A percentile compares a stretch with the other conserved stretches of the same genome.
Conservation (phyloP, 2,888 invertebrate species). For the Meganola albula region DNA sequence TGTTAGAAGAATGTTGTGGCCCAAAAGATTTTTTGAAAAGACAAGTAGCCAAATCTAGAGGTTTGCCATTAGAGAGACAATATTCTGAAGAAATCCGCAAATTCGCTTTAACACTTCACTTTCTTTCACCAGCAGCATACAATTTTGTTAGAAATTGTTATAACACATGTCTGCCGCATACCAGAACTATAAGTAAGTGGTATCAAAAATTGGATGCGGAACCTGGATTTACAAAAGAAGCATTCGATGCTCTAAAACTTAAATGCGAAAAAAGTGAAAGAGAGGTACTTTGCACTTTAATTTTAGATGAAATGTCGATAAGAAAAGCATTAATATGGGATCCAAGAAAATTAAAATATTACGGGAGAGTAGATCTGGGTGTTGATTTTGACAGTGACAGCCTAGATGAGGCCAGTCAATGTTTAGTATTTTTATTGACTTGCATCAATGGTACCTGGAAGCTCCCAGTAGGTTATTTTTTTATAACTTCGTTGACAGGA, state of each 20-base stretch:
- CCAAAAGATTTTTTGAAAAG: background rate
- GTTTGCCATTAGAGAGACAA: background rate
- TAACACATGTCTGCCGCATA: conserved; percentile 14
- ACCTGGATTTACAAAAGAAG: conserved; percentile 13
- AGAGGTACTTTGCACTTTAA: background rate
- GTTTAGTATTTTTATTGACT: background rate
- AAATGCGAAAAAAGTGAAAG: conserved; percentile 7
- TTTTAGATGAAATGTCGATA: conserved; percentile 28
- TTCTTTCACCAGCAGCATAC: conserved; percentile 9
- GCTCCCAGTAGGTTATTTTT: conserved; percentile 9
- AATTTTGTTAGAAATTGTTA: conserved; percentile 14
- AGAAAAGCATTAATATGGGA: conserved; percentile 30
- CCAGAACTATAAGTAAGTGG: conserved; percentile 14
- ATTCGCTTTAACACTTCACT: conserved; percentile 1
- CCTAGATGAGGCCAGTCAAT: background rate
- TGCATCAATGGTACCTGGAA: conserved; percentile 1
- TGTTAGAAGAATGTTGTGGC: background rate
- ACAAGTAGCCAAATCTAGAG: background rate
- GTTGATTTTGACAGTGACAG: background rate
- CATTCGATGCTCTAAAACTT: conserved; percentile 12
- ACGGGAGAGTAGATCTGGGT: conserved; percentile 2
- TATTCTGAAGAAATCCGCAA: background rate
- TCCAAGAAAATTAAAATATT: conserved; percentile 12
- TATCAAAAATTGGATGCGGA: conserved; percentile 9
- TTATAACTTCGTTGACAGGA: conserved; percentile 6